Base-by-base conservation (phyloP, 2,888 invertebrate genomes). In the Euzetes globulus region DNA sequence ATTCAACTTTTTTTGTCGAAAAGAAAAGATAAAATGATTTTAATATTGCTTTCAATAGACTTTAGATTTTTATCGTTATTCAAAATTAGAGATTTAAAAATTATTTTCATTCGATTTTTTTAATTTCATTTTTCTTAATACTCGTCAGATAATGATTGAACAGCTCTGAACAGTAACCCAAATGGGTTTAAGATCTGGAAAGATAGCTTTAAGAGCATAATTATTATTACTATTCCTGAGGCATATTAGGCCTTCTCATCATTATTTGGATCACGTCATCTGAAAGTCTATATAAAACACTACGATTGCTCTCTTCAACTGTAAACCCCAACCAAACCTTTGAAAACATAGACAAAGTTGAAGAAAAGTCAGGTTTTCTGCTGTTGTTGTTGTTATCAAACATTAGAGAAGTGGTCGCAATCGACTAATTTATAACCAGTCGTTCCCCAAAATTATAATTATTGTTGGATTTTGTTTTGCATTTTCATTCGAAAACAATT, bases 151-250 rank as follows among this genome's bases (percentile, higher is more conserved):
- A 60, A 60, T 29, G 60, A 60, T 29, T 60, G 60, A 33, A 60
- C 33, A 60, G 27, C 60, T 60, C 15, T 60, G 60, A 60, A 60
- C 60, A 33, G 60, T 60, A 33, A n/a, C 17, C 60, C 5, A 60
- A 60, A 60, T 60, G 60, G 60, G 29, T 60, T 29, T 60, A 60
- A 60, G 60, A 60, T 60, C 17, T 33, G 17, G n/a, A 58, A 25
- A 29, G 60, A 60, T 60, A 60, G 29, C 17, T n/a, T 60, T 60
- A 60, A 60, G 60, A 41, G 68, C 41, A 22, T 68, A 37, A 68
- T 68, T 45, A 68, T 68, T 68, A 41, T 68, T 29, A 68, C 68
- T 68, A 45, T 68, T 68, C 68, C 45, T 41, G 29, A 29, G 68
- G 68, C 68, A 45, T 37, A 68, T 19, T 68, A 37, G 68, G 22